phyloP scores from a whole-genome alignment of 2,113 vertebrate species.

The Cyrtonyx montezumae region DNA sequence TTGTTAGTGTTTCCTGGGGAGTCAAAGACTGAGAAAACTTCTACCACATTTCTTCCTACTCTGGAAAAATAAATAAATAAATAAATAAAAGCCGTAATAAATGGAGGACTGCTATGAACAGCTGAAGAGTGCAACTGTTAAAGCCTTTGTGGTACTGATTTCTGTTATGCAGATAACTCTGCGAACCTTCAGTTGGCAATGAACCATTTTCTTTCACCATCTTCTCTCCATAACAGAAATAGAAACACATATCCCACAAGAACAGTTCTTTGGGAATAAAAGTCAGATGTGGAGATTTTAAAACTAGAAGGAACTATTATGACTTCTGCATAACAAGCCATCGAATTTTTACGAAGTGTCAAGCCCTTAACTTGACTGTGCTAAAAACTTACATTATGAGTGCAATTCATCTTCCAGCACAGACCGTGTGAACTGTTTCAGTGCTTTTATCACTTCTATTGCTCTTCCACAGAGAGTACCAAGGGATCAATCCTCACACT shows the following conservation, averaged over 20 bases:
- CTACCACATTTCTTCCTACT: neutral
- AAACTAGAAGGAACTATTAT: neutral
- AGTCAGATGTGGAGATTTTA: constrained; percentile 26
- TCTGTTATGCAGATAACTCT: neutral
- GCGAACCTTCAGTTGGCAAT: neutral
- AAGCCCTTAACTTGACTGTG: constrained; percentile 13
- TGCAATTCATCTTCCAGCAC: neutral
- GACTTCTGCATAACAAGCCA: neutral
- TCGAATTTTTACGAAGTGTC: neutral
- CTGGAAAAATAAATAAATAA: neutral
- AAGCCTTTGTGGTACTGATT: neutral
- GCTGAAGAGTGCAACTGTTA: neutral
- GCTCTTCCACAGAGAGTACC: neutral
- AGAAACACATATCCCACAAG: neutral
- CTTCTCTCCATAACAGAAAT: neutral
- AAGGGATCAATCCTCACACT: neutral
- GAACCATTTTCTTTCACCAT: neutral
- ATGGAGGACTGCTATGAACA: neutral
- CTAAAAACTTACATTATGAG: neutral
- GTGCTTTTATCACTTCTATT: neutral
- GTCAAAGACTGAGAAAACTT: neutral
- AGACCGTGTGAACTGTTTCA: neutral
- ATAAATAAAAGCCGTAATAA: neutral
- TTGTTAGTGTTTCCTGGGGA: neutral
- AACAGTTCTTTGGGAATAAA: constrained; percentile 27